phyloP scores from a whole-genome alignment of 2,797 vertebrate genomes.

The Muscicapa comitata region DNA sequence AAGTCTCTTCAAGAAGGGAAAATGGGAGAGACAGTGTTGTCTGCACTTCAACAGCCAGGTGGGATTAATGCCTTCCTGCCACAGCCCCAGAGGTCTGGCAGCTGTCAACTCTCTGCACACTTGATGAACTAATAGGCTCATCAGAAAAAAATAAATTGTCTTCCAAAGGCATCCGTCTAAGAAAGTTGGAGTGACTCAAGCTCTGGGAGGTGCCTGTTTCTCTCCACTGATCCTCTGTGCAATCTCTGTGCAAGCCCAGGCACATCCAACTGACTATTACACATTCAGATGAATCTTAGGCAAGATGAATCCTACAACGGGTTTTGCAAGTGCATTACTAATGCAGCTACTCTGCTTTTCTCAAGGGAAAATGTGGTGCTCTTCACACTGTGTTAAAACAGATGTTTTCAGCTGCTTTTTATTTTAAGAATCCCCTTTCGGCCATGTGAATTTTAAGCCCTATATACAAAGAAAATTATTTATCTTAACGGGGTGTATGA shows the following conservation, averaged over 20 bases:
- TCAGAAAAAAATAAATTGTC: background rate
- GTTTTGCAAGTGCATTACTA: slow-evolving; percentile 53
- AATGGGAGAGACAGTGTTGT: background rate
- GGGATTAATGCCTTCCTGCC: background rate
- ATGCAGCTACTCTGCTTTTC: slow-evolving; percentile 20
- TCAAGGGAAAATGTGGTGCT: slow-evolving; percentile 27
- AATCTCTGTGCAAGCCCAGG: slow-evolving; percentile 14
- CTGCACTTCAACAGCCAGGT: background rate
- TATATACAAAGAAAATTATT: background rate
- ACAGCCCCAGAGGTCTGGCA: background rate
- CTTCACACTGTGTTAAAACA: background rate
- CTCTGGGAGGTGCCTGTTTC: slow-evolving; percentile 30
- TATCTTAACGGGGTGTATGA: background rate
- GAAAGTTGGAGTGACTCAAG: background rate
- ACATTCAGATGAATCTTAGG: slow-evolving; percentile 37
- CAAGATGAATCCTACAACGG: slow-evolving; percentile 29
- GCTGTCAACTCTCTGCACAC: background rate
- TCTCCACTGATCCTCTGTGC: background rate
- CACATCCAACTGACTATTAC: background rate
- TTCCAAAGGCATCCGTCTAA: background rate
- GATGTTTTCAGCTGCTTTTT: background rate
- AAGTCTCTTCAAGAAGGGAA: background rate
- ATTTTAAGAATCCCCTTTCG: background rate
- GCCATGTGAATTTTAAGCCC: background rate
- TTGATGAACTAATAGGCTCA: background rate